phyloP scores from a whole-genome alignment of 2,888 invertebrate genomes.

The Catocala sponsa region DNA sequence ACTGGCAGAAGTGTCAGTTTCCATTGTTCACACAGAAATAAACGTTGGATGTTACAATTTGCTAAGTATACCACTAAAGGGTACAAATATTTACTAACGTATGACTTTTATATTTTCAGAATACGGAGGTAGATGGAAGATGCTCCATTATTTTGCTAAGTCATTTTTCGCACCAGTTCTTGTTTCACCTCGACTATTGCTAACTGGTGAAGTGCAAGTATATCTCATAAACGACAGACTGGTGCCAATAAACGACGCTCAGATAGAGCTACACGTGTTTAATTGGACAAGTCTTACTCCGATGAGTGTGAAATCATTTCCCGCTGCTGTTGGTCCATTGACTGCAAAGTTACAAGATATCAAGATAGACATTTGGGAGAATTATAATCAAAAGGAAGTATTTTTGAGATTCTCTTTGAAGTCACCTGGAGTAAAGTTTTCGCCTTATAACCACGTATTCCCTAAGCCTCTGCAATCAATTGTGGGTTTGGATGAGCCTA shows the following conservation, averaged over 20 bases:
- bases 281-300: constrained; percentile 86
- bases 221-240: constrained; percentile 90
- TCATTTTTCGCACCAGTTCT: constrained; percentile 94
- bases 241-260: constrained; percentile 74
- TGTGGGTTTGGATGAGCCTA: constrained; percentile 83
- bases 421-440: constrained; percentile 72
- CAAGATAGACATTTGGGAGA: constrained; percentile 59
- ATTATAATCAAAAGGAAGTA: constrained; percentile 61
- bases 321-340: constrained; percentile 60
- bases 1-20: no score
- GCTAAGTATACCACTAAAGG: no score
- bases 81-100: no score
- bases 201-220: constrained; percentile 85
- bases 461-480: constrained; percentile 88
- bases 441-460: constrained; percentile 91
- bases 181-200: constrained; percentile 88
- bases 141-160: constrained; percentile 96
- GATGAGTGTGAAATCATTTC: constrained; percentile 62
- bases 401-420: constrained; percentile 85
- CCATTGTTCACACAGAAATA: no score
- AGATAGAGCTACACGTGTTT: constrained; percentile 87
- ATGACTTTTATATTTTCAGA: constrained; percentile 81
- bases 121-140: constrained; percentile 93
- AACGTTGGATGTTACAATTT: no score
- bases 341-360: constrained; percentile 67